These are phyloP conservation scores for Tillus elongatus DNA, from an alignment of 2,888 invertebrate genomes.

Conservation along the genomic window DNA sequence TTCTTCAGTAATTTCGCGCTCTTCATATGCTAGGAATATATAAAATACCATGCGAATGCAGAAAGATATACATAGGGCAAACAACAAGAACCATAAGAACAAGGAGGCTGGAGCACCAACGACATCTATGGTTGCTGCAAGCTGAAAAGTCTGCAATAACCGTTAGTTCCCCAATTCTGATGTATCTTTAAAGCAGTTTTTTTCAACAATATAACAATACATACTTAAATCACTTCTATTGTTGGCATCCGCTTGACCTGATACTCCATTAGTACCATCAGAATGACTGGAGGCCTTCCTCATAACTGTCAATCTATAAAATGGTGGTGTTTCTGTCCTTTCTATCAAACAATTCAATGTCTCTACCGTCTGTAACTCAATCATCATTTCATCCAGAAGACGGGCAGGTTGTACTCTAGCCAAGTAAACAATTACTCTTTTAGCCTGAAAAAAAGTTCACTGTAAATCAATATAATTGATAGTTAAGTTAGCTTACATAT, in stretches of 20 bases:
- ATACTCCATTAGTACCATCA: conserved; percentile 48
- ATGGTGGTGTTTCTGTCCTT: conserved; percentile 95
- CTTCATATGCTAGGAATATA: no score
- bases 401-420: conserved; percentile 87
- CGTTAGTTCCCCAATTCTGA: no score
- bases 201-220: conserved; percentile 10
- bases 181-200: no score
- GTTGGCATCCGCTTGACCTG: conserved; percentile 45
- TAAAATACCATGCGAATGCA: no score
- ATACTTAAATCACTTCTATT: conserved; percentile 39
- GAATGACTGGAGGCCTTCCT: conserved; percentile 81
- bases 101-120: no score
- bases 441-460: conserved; percentile 59
- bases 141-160: no score
- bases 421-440: conserved; percentile 87
- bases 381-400: conserved; percentile 93
- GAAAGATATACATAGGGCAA: no score
- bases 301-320: conserved; percentile 89
- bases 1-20: no score
- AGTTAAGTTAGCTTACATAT: conserved; percentile 66
- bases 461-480: background rate
- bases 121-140: no score
- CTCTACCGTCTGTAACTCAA: conserved; percentile 93
- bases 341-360: conserved; percentile 93
- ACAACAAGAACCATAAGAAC: no score